Percentiles rank a stretch among this genome's conserved stretches.
Evolutionary conservation across 2,113 vertebrate species (phyloP).

Genomic region (Hemichromis elongatus): DNA sequence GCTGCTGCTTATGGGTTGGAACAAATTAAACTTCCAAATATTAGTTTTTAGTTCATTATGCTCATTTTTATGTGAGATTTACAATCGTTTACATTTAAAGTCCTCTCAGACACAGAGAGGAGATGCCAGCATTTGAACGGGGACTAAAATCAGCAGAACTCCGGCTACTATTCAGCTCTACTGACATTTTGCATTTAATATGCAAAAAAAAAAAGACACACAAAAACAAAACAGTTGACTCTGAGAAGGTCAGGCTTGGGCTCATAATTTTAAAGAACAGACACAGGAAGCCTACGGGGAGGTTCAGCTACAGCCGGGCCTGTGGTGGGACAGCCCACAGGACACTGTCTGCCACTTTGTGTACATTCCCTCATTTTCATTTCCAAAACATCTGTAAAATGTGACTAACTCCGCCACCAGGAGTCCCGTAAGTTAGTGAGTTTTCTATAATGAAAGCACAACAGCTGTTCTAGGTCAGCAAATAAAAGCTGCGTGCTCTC

Average conservation of each 20-base stretch:
- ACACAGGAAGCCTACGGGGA: slow-evolving; percentile 6
- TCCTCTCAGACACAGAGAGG: neutral
- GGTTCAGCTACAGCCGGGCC: neutral
- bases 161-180: neutral
- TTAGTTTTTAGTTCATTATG: neutral
- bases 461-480: neutral
- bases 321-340: neutral
- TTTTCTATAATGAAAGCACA: neutral
- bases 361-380: neutral
- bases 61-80: neutral
- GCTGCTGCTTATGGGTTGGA: neutral
- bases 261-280: neutral
- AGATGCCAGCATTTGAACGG: neutral
- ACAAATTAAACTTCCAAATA: neutral
- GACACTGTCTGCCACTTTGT: neutral
- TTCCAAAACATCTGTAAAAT: neutral
- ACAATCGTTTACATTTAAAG: neutral
- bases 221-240: neutral
- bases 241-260: neutral
- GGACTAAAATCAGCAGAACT: neutral
- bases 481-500: neutral
- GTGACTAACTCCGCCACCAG: neutral
- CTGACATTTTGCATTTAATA: neutral
- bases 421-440: neutral
- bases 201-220: neutral